Conservation (phyloP, 2,797 vertebrate species). For the Eidolon dupreanum region DNA sequence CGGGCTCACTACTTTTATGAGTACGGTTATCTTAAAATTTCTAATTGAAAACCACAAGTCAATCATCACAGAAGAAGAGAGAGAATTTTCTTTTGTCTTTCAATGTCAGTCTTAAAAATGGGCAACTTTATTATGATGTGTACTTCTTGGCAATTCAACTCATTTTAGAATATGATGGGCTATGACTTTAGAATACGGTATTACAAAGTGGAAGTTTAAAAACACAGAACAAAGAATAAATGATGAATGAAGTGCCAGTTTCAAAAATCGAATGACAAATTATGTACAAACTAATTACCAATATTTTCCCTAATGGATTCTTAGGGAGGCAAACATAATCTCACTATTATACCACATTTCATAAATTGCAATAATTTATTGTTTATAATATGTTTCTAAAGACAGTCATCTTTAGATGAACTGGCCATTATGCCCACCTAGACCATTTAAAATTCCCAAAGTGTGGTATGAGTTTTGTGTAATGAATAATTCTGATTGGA, state of each 20-base stretch:
- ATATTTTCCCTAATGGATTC: slow-evolving; percentile 40
- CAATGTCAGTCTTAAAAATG: not conserved
- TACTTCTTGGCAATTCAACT: slow-evolving; percentile 10
- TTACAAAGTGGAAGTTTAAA: slow-evolving; percentile 49
- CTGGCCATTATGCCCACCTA: not conserved
- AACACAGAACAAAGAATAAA: slow-evolving; percentile 45
- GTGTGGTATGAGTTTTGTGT: not conserved
- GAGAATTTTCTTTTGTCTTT: slow-evolving; percentile 1
- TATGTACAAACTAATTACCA: slow-evolving; percentile 50
- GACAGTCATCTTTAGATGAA: slow-evolving; percentile 20
- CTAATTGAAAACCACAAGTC: not conserved
- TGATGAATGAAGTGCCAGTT: not conserved
- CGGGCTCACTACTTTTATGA: not conserved
- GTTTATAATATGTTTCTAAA: not conserved
- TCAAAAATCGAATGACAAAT: slow-evolving; percentile 50
- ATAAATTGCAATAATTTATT: slow-evolving; percentile 48
- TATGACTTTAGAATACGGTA: not conserved
- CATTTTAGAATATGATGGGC: slow-evolving; percentile 11
- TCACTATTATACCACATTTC: slow-evolving; percentile 37
- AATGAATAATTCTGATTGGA: not conserved
- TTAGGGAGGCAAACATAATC: not conserved
- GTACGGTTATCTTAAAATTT: not conserved
- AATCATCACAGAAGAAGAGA: not conserved
- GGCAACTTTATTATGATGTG: not conserved
- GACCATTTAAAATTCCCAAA: not conserved